Evolutionary conservation across 2,888 invertebrate genomes (phyloP).

Genomic region (Oscheius onirici): DNA sequence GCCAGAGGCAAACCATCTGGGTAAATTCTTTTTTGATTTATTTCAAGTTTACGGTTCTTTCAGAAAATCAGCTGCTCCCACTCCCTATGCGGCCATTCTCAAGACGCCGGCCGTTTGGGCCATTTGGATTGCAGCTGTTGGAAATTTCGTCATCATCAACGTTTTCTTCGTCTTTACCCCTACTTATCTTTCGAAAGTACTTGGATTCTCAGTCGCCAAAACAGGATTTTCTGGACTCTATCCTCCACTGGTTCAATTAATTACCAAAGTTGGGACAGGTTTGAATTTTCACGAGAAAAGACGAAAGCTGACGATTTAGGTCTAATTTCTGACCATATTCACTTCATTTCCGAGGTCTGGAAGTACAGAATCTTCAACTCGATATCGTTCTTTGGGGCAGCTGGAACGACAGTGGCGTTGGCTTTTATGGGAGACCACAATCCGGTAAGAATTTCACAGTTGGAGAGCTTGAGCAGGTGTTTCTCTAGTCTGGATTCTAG

Average conservation of each 20-base stretch:
- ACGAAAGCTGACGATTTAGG: conserved; percentile 24
- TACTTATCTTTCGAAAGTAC: conserved; percentile 48
- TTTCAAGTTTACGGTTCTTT: neutral
- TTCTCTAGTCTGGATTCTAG: neutral
- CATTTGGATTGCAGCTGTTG: conserved; percentile 62
- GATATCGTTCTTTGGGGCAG: conserved; percentile 58
- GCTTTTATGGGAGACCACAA: conserved; percentile 39
- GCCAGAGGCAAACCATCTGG: conserved; percentile 54
- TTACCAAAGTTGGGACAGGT: conserved; percentile 52
- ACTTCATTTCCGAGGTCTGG: conserved; percentile 55
- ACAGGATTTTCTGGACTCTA: conserved; percentile 56
- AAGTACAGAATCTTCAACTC: conserved; percentile 62
- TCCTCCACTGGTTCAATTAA: conserved; percentile 58
- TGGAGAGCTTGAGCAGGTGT: too few species aligned
- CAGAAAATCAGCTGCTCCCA: conserved; percentile 39
- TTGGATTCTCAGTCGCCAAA: conserved; percentile 52
- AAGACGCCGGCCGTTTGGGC: conserved; percentile 63
- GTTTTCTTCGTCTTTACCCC: conserved; percentile 63
- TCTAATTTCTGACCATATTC: conserved; percentile 38
- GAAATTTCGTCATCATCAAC: conserved; percentile 61
- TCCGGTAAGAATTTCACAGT: conserved; percentile 1
- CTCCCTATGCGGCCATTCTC: conserved; percentile 53
- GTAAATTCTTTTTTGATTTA: conserved; percentile 19
- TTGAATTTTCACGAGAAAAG: too few species aligned
- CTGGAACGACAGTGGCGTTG: conserved; percentile 43